These are phyloP conservation scores for Chiroxiphia lanceolata DNA, from an alignment of 2,797 vertebrate genomes.

Conservation along the genomic window DNA sequence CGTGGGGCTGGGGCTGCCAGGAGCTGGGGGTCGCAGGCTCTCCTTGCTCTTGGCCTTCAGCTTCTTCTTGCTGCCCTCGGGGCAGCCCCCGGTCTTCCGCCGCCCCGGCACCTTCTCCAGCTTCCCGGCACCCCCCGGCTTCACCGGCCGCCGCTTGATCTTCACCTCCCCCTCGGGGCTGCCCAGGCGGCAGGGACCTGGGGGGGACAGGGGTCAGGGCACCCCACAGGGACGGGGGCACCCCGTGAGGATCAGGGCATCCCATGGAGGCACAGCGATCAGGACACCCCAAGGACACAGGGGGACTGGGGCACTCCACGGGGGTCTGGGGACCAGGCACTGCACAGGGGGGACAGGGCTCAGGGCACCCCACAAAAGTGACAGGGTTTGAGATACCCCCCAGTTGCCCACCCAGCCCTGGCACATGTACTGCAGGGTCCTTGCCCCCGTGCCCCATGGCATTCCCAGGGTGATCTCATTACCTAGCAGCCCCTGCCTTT, in stretches of 20 bases:
- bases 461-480: background rate
- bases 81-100: slow-evolving; percentile 62
- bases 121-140: slow-evolving; percentile 67
- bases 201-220: background rate
- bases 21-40: slow-evolving; percentile 34
- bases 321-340: slow-evolving; percentile 37
- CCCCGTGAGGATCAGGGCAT: background rate
- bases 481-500: slow-evolving; percentile 92
- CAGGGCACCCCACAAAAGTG: background rate
- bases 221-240: background rate
- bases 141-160: slow-evolving; percentile 85
- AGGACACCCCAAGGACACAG: too few species aligned
- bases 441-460: rapidly evolving
- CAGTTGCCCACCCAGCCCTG: background rate
- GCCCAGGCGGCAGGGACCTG: slow-evolving; percentile 75
- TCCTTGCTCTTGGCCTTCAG: slow-evolving; percentile 81
- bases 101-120: slow-evolving; percentile 58
- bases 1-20: slow-evolving; percentile 61
- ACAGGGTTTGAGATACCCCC: background rate
- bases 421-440: rapidly evolving
- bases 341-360: background rate
- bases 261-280: too few species aligned
- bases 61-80: slow-evolving; percentile 73
- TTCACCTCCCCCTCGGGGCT: slow-evolving; percentile 90
- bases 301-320: background rate